These are phyloP conservation scores for Scaptodrosophila latifasciaeformis DNA, from an alignment of 2,888 invertebrate species.

Conservation along the genomic window DNA sequence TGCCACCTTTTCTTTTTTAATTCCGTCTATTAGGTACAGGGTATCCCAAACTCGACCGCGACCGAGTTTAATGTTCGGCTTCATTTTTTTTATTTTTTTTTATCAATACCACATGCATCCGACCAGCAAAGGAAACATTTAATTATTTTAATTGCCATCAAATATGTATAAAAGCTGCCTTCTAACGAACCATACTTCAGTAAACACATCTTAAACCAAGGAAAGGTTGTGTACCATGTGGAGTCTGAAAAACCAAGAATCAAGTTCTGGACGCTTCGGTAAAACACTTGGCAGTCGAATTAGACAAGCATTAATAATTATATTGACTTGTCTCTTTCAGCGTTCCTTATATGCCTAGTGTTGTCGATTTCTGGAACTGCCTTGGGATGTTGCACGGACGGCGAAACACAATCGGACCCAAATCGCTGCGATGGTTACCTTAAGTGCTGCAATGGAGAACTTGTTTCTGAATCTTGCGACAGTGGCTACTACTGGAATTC, in stretches of 20 bases:
- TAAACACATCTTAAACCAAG: slow-evolving; percentile 15
- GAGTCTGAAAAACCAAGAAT: too few relatives aligned
- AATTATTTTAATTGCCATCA: slow-evolving; percentile 41
- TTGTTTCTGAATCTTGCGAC: slow-evolving; percentile 21
- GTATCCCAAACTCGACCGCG: too few relatives aligned
- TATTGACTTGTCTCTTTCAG: slow-evolving; percentile 17
- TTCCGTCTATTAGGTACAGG: too few relatives aligned
- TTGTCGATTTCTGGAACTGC: slow-evolving; percentile 26
- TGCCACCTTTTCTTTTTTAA: too few relatives aligned
- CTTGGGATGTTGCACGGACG: slow-evolving; percentile 34
- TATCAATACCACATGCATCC: slow-evolving; percentile 29
- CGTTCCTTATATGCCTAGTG: slow-evolving; percentile 16
- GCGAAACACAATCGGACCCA: slow-evolving; percentile 29
- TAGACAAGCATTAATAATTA: too few relatives aligned
- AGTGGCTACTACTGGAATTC: slow-evolving; percentile 24
- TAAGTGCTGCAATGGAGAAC: slow-evolving; percentile 32
- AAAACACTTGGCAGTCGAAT: too few relatives aligned
- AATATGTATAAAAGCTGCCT: slow-evolving; percentile 44
- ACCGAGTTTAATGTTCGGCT: too few relatives aligned
- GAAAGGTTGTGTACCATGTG: slow-evolving; percentile 20
- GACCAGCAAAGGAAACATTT: slow-evolving; percentile 17
- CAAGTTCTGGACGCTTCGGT: too few relatives aligned
- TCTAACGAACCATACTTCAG: slow-evolving; percentile 19
- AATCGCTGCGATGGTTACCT: slow-evolving; percentile 28
- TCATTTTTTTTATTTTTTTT: too few relatives aligned